Evolutionary conservation across 1,140 invertebrate species (phyloP), one percentile per base, ranked within the genome.

Genomic region (Drosophila ironensis): DNA sequence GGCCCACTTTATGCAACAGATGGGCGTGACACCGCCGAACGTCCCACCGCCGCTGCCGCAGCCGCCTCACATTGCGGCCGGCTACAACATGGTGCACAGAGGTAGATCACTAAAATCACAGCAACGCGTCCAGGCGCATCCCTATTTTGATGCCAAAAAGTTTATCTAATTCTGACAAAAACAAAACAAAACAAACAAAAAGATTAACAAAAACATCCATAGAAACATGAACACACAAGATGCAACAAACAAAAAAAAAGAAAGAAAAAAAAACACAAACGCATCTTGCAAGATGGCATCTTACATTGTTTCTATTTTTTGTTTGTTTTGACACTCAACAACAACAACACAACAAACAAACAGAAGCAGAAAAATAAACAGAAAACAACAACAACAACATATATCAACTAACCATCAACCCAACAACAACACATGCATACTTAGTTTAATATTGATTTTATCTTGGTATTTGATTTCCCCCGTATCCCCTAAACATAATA

Each of bases 71-170:
- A 81, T 88, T 66, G 54, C 80, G 28, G 67, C 82, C 25, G 78
- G 78, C 64, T 89, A 89, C 61, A 90, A 78, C 45, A 88, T 90
- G 76, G 87, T 90, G 87, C 88, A 90, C 67, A 89, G 89, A 90
- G 89, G 89, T 90, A 90, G 89, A 90, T 75, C 72, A 76, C 72
- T 88, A 68, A 89, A 87, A 77, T 56, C 69, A 77, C 87, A 88
- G 72, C 78, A 84, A 76, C 78, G 78, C 78, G 88, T 88, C 73
- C 78, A 90, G 74, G 41, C 76, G 68, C 86, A 90, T 88, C 89
- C 89, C 25, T 90, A 90, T 88, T 74, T 76, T 54, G 81, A 89
- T 88, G 78, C 88, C 33, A 88, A 89, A 72, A 89, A 88, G 73
- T 84, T 87, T 80, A 81, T 89, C 60, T 89, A 87, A 89, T 81